Conservation (phyloP, 30 jellyfish, hydroid and myxozoan genomes). For the Clytia hemisphaerica region DNA sequence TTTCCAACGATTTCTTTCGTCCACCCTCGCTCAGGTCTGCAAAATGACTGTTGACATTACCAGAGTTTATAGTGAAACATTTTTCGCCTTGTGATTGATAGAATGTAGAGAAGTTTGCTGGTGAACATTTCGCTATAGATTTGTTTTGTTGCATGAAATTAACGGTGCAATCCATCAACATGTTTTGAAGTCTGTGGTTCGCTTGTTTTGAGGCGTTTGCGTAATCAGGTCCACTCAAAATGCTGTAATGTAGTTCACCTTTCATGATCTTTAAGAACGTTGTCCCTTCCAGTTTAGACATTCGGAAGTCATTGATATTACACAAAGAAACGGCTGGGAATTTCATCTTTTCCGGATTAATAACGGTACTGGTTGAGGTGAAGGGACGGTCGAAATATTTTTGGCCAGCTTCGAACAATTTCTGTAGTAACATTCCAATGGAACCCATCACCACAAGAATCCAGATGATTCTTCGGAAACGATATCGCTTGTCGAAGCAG, state of each 20-base stretch:
- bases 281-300: constrained; percentile 57
- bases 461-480: constrained; percentile 69
- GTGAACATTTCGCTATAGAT: constrained; percentile 33
- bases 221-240: constrained; percentile 61
- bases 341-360: constrained; percentile 44
- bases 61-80: constrained; percentile 75
- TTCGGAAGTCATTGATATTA: constrained; percentile 67
- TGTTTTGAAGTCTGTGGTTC: constrained; percentile 66
- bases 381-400: constrained; percentile 73
- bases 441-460: constrained; percentile 57
- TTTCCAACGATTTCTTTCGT: constrained; percentile 25
- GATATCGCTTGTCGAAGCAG: constrained; percentile 63
- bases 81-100: constrained; percentile 78
- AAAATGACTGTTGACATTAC: constrained; percentile 29
- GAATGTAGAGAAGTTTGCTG: constrained; percentile 52
- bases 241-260: not conserved
- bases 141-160: not conserved
- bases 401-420: constrained; percentile 68
- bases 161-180: constrained; percentile 45
- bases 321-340: constrained; percentile 93
- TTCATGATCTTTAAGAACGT: constrained; percentile 20
- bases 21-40: constrained; percentile 44
- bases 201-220: constrained; percentile 51
- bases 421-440: constrained; percentile 71
- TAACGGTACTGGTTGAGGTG: constrained; percentile 80